Evolutionary conservation across 2,888 invertebrate species (phyloP).

Genomic region (Ypsolopha scabrella): DNA sequence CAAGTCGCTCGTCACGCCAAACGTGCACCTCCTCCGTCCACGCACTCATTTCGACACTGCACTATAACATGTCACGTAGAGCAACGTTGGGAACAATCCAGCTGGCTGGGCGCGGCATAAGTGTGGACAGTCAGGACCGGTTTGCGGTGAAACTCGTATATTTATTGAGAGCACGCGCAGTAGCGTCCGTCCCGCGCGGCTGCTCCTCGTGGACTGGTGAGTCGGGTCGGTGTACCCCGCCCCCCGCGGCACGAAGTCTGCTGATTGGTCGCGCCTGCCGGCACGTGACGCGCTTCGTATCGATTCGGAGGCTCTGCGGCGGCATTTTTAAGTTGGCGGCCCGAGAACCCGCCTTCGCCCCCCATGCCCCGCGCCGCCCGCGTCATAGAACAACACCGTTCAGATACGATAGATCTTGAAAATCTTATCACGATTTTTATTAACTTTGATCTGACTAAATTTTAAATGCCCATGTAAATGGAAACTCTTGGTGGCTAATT

Average conservation of each 20-base stretch:
- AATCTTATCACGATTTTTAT: too few species aligned
- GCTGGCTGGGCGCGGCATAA: neutral
- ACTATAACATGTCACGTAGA: slow-evolving; percentile 51
- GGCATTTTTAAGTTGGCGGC: slow-evolving; percentile 82
- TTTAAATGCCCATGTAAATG: too few species aligned
- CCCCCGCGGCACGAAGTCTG: slow-evolving; percentile 45
- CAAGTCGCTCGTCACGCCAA: slow-evolving; percentile 60
- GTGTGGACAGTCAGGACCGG: slow-evolving; percentile 26
- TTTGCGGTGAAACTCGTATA: slow-evolving; percentile 47
- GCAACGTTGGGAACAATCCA: slow-evolving; percentile 23
- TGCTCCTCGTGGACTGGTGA: slow-evolving; percentile 53
- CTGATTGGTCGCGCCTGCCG: slow-evolving; percentile 61
- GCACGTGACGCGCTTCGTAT: slow-evolving; percentile 80
- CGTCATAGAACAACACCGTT: slow-evolving; percentile 19
- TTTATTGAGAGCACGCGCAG: slow-evolving; percentile 15
- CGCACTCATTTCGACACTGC: slow-evolving; percentile 57
- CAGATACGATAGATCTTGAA: neutral
- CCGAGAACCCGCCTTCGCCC: slow-evolving; percentile 50
- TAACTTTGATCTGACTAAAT: too few species aligned
- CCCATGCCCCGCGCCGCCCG: slow-evolving; percentile 47
- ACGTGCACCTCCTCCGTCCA: slow-evolving; percentile 64
- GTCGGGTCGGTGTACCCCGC: slow-evolving; percentile 31
- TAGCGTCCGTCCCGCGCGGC: slow-evolving; percentile 32
- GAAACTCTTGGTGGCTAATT: too few species aligned
- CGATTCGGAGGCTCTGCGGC: slow-evolving; percentile 84